A percentile compares a stretch with the other conserved stretches of the same genome.
These are phyloP conservation scores for Polypterus bichir DNA, from an alignment of 2,113 vertebrate genomes.

Conservation along the genomic window DNA sequence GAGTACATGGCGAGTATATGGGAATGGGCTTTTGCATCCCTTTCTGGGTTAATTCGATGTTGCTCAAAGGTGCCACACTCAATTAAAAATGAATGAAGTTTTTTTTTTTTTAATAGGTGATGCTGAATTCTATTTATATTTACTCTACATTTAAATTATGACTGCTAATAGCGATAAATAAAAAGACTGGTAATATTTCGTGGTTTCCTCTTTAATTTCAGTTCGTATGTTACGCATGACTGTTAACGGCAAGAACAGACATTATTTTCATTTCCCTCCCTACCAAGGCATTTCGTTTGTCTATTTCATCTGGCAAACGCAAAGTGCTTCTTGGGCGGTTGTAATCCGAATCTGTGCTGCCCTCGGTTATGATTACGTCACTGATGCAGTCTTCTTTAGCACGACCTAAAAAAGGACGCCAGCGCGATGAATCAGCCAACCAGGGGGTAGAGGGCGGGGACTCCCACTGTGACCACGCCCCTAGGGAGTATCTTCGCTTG, in stretches of 20 bases:
- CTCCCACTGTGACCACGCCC: conserved; percentile 2
- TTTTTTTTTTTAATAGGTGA: too few relatives aligned
- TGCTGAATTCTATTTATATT: too few relatives aligned
- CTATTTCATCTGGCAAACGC: conserved; percentile 10
- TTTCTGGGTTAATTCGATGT: too few relatives aligned
- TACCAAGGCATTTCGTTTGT: not conserved
- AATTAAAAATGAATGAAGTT: too few relatives aligned
- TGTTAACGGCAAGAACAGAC: not conserved
- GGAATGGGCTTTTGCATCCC: too few relatives aligned
- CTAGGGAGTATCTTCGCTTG: not conserved
- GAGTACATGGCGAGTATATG: too few relatives aligned
- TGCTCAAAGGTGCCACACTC: too few relatives aligned
- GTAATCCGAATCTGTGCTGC: conserved; percentile 20
- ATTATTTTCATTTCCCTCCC: conserved; percentile 9
- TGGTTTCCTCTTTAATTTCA: too few relatives aligned
- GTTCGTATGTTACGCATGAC: too few relatives aligned
- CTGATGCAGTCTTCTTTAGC: conserved; percentile 16
- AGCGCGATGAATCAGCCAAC: conserved; percentile 23
- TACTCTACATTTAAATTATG: too few relatives aligned
- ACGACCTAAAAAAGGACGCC: conserved; percentile 2
- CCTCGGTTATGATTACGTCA: conserved; percentile 16
- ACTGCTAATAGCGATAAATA: too few relatives aligned
- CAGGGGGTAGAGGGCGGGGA: conserved; percentile 7
- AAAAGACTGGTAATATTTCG: too few relatives aligned
- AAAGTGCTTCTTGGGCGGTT: conserved; percentile 8